Conservation (phyloP, 2,888 invertebrate species). For the Labia minor region DNA sequence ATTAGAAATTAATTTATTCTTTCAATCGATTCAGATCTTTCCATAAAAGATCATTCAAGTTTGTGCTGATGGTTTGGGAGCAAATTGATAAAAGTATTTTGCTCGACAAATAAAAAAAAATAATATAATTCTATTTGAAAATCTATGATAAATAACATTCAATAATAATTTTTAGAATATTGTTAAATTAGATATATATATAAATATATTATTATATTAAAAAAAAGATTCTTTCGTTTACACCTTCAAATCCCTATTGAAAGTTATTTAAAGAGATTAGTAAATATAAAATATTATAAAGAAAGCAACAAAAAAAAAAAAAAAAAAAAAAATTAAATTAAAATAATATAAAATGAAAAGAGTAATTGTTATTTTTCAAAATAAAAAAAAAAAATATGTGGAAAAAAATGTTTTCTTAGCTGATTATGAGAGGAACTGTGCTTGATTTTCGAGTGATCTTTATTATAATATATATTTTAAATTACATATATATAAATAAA, state of each 20-base stretch:
- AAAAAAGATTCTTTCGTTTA: neutral
- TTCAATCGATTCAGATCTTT: neutral
- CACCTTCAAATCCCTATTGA: neutral
- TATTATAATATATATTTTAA: constrained; percentile 20
- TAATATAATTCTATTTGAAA: neutral
- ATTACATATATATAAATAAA: constrained; percentile 6
- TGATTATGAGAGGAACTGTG: constrained; percentile 24
- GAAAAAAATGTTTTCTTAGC: constrained; percentile 24
- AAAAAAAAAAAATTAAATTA: neutral
- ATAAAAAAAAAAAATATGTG: constrained; percentile 17
- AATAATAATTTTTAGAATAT: neutral
- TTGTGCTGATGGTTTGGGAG: neutral
- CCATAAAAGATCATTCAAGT: neutral
- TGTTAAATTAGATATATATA: neutral
- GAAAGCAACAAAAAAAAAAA: no score
- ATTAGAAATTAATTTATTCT: neutral
- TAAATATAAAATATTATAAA: constrained; percentile 23
- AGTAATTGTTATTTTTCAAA: constrained; percentile 27
- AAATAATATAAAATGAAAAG: neutral
- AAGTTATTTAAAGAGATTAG: neutral
- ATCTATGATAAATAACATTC: neutral
- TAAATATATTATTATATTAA: no score
- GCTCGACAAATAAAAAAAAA: constrained; percentile 1
- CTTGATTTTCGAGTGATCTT: constrained; percentile 24
- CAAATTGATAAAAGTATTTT: neutral